A percentile compares a stretch with the other conserved stretches of the same genome.
Conservation (phyloP, 2,113 vertebrate species). For the Tragulus kanchil region DNA sequence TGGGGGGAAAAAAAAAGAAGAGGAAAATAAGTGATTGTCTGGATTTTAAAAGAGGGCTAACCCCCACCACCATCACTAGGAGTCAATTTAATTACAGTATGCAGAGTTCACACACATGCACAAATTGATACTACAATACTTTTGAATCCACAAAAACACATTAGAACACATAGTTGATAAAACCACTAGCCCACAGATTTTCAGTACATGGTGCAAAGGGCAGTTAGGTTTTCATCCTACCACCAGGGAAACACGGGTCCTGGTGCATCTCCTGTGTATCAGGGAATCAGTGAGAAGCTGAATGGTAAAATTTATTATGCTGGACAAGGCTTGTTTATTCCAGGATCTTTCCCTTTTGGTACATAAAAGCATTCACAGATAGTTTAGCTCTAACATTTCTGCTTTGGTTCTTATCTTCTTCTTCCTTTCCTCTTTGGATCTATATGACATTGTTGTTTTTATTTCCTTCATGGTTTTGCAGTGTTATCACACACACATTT, state of each 20-base stretch:
- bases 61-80: conserved; percentile 45
- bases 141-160: conserved; percentile 66
- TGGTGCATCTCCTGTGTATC: conserved; percentile 60
- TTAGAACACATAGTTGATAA: conserved; percentile 61
- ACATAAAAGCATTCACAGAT: conserved; percentile 16
- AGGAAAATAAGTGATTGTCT: not conserved
- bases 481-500: not conserved
- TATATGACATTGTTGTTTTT: not conserved
- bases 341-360: conserved; percentile 19
- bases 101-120: conserved; percentile 82
- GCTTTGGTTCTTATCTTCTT: not conserved
- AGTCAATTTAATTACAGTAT: conserved; percentile 7
- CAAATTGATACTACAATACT: conserved; percentile 41
- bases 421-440: not conserved
- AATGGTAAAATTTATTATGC: not conserved
- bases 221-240: conserved; percentile 47
- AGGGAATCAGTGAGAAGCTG: conserved; percentile 16
- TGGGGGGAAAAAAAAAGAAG: not conserved
- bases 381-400: not conserved
- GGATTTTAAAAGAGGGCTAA: not conserved
- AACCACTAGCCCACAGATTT: conserved; percentile 77
- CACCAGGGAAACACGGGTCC: conserved; percentile 62
- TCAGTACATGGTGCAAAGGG: conserved; percentile 46
- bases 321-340: conserved; percentile 50
- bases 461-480: not conserved